These are phyloP conservation scores for Malurus alboscapulatus DNA, from an alignment of 2,113 vertebrate species.

Conservation along the genomic window DNA sequence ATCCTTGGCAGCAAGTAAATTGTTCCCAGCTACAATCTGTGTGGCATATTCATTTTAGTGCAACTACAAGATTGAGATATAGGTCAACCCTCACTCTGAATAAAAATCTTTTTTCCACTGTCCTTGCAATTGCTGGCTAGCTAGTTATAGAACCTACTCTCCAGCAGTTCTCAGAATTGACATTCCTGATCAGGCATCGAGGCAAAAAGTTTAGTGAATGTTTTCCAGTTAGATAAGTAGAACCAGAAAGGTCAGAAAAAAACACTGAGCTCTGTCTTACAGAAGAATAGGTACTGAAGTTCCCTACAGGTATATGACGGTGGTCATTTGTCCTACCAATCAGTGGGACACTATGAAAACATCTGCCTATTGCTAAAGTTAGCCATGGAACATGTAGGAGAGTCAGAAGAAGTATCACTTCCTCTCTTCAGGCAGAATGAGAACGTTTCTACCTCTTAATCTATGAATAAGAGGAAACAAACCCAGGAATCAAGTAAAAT, in stretches of 20 bases:
- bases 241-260: neutral
- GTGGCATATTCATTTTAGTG: neutral
- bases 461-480: neutral
- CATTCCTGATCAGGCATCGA: neutral
- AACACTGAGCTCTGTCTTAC: neutral
- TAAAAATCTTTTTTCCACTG: neutral
- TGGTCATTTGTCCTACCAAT: neutral
- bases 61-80: neutral
- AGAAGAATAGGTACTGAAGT: neutral
- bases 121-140: neutral
- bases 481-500: neutral
- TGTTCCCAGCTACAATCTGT: neutral
- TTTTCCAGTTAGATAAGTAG: neutral
- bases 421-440: neutral
- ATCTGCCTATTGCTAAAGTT: neutral
- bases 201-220: neutral
- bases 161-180: neutral
- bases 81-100: neutral
- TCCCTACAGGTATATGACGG: neutral
- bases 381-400: neutral
- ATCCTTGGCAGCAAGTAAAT: neutral
- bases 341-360: neutral
- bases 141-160: neutral
- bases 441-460: neutral
- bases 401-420: neutral